phyloP scores from a whole-genome alignment of 2,113 vertebrate species.

The Phasianus colchicus region DNA sequence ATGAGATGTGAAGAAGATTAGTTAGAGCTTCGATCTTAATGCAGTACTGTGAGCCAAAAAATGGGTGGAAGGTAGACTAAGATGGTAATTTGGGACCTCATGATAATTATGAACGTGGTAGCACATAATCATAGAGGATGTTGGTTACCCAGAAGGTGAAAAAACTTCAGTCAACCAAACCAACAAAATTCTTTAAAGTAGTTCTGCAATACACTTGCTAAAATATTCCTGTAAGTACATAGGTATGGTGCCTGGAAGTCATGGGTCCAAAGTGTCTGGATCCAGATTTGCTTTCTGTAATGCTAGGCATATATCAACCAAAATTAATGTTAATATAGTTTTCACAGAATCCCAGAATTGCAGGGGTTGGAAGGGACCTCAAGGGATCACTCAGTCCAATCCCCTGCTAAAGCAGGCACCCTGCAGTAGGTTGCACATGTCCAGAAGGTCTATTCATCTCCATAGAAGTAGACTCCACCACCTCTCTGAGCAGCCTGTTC shows the following conservation, averaged over 20 bases:
- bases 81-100: neutral
- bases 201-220: neutral
- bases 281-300: neutral
- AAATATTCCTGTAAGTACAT: neutral
- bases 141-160: neutral
- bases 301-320: neutral
- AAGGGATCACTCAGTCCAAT: too few relatives aligned
- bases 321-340: neutral
- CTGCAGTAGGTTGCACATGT: too few relatives aligned
- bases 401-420: too few relatives aligned
- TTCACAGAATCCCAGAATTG: neutral
- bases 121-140: neutral
- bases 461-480: too few relatives aligned
- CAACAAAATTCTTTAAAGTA: neutral
- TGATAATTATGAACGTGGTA: neutral
- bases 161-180: neutral
- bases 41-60: neutral
- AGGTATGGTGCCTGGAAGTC: neutral
- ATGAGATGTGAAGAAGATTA: neutral
- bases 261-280: neutral
- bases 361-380: too few relatives aligned
- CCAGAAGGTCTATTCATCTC: too few relatives aligned
- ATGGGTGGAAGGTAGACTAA: neutral
- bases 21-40: neutral
- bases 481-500: too few relatives aligned